Evolutionary conservation across 2,797 vertebrate species (phyloP), one percentile per base, ranked within the genome.

Genomic region (Salarias fasciatus): DNA sequence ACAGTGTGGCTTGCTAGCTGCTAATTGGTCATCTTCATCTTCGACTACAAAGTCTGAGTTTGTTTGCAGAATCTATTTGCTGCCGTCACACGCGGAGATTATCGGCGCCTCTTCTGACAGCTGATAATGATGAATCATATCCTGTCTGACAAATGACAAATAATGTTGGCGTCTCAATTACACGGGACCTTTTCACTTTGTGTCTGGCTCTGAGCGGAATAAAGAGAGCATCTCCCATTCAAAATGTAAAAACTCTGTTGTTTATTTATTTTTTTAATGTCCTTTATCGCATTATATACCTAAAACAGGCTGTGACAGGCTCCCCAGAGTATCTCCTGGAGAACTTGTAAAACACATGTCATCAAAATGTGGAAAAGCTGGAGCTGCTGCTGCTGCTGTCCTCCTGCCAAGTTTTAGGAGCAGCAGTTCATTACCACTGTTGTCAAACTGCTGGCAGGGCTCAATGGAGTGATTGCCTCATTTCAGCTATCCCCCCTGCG

Each of bases 381-480:
- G 4, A 44, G 48, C 45, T 71, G 7, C 59, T 53, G 30, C n/a
- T n/a, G n/a, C 50, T 24, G 12, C 49, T 35, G 2, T 35, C 44
- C 56, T 75, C 56, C 53, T 73, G 67, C 47, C 53, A 57, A 54
- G 61, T 80, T 78, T 80, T 58, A 72, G 63, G 68, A 77, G 46
- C 46, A 76, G 48, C 64, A 65, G 53, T 86, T 83, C 55, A 76
- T 85, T 72, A 77, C 41, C 33, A 65, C 62, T 72, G 53, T 82
- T 83, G 79, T 86, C 74, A 80, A 82, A 85, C 56, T 72, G 69
- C 72, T 80, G 74, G 51, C 62, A 60, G 72, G 53, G 66, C 82
- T 88, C 84, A 82, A 59, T 77, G 79, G 68, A 82, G 81, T 83
- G 81, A 86, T 90, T 86, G 82, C 85, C 82, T 89, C 83, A 84